phyloP scores from a whole-genome alignment of 2,797 vertebrate genomes.

The Mormyrops boulengeri region DNA sequence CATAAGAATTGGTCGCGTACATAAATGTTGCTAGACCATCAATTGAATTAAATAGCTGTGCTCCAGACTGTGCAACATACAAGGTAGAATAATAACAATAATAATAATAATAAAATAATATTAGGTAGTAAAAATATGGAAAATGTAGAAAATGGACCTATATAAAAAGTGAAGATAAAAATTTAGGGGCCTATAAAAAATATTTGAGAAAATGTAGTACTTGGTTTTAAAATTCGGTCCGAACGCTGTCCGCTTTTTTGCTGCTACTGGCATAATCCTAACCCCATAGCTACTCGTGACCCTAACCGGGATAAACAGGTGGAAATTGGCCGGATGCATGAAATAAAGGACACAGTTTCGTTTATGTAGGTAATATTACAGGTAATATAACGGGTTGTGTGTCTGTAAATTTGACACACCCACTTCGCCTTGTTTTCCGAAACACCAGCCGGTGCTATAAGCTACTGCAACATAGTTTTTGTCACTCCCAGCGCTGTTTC shows the following conservation, averaged over 20 bases:
- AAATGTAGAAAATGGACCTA: neutral
- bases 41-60: neutral
- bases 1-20: neutral
- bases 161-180: neutral
- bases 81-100: neutral
- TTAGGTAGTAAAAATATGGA: neutral
- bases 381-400: neutral
- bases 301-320: neutral
- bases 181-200: neutral
- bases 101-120: neutral
- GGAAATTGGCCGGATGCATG: neutral
- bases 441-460: neutral
- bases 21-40: neutral
- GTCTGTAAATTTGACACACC: neutral
- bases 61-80: neutral
- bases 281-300: neutral
- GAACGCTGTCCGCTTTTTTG: neutral
- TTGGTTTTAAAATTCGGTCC: neutral
- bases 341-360: neutral
- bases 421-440: neutral
- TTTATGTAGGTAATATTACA: neutral
- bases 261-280: neutral
- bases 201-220: neutral
- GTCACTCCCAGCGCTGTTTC: neutral
- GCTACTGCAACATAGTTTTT: neutral